Base-by-base conservation (phyloP, 2,113 vertebrate species). In the Epinephelus cyanopodus region DNA sequence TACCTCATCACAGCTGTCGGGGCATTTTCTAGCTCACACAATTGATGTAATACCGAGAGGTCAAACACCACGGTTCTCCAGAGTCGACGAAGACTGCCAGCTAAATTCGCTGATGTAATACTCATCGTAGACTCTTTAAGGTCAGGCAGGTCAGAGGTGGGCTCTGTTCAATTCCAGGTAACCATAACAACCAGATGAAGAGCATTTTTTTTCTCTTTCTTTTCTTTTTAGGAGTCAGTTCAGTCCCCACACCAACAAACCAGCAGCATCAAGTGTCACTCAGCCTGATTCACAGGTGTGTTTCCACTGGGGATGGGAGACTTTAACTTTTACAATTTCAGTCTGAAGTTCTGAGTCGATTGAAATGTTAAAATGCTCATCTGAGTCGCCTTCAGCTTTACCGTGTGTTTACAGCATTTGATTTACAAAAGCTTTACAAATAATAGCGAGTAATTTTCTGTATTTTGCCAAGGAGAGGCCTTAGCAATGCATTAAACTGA, bases 101-200 rank as follows among this genome's bases (percentile, higher is more conserved):
- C 23, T 39, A 50, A 5, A 27, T 47, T 56, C 21, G 66, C 60
- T 37, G 64, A 72, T 76, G 65, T 48, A 29, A 75, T 6, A 4
- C 65, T 70, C 29, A 25, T 70, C 47, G 23, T 23, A 33, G 56
- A 25, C 63, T 47, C 3, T 0, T 18, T n/a, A n/a, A 12, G 53
- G 66, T 66, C 76, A 42, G 57, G 48, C 29, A 0, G 54, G 72
- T 63, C 72, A 76, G 60, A 83, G 70, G 65, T 71, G 53, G 75
- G 47, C n/a, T 63, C 29, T 39, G 37, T 42, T 62, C 15, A 5
- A 6, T 56, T 48, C 63, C 25, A 47, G 42, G 71, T 80, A 72
- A 67, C 85, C 85, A 61, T 61, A 65, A 56, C 65, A 67, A 79
- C 65, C 25, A 29, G 1, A 25, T n/a, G n/a, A 29, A n/a, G 1